Conservation (phyloP, 1,140 invertebrate genomes). For the Drosophila ironensis region DNA sequence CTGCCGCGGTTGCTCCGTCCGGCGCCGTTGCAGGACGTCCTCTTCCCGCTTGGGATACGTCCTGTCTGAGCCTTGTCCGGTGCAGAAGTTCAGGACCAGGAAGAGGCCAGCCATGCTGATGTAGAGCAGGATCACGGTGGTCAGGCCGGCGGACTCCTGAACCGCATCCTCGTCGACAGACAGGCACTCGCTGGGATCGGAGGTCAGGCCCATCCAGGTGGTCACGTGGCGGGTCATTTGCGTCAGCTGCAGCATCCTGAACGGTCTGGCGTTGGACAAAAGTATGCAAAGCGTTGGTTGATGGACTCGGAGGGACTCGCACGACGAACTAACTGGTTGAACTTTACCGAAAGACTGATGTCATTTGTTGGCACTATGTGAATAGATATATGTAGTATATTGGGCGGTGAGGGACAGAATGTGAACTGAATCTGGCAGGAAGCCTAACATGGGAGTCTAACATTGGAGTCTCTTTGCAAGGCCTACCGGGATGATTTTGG, state of each 20-base stretch:
- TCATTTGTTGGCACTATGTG: too few relatives aligned
- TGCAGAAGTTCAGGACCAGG: slow-evolving; percentile 1
- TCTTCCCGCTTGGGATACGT: not conserved
- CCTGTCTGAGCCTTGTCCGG: not conserved
- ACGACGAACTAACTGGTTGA: too few relatives aligned
- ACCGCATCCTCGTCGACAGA: not conserved
- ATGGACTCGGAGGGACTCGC: too few relatives aligned
- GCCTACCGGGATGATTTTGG: not conserved
- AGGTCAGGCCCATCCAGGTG: slow-evolving; percentile 10
- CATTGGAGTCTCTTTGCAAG: too few relatives aligned
- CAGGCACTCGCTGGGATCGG: not conserved
- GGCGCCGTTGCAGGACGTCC: not conserved
- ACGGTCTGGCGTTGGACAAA: too few relatives aligned
- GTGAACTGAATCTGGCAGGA: too few relatives aligned
- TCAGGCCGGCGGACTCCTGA: slow-evolving; percentile 42
- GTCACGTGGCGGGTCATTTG: slow-evolving; percentile 12
- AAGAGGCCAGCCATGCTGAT: slow-evolving; percentile 18
- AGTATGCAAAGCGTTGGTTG: too few relatives aligned
- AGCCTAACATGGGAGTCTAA: too few relatives aligned
- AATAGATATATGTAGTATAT: too few relatives aligned
- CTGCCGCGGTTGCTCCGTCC: not conserved
- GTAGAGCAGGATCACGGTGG: slow-evolving; percentile 28
- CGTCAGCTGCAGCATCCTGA: slow-evolving; percentile 14
- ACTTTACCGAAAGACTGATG: too few relatives aligned
- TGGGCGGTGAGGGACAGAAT: too few relatives aligned